Conservation (phyloP, 1,140 invertebrate genomes). For the Drosophila santomea region DNA sequence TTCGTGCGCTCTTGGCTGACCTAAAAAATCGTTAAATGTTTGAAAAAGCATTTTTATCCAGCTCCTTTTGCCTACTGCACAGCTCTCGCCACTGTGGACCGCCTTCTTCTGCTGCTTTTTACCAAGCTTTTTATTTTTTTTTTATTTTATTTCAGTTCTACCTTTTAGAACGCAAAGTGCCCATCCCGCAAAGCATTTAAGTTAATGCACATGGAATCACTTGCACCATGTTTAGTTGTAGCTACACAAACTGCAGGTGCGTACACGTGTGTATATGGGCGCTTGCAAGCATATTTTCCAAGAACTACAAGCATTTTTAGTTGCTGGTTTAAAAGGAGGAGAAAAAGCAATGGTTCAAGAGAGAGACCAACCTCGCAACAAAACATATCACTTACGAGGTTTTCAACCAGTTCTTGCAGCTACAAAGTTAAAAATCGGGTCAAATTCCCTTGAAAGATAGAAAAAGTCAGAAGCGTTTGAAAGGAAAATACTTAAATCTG, state of each 20-base stretch:
- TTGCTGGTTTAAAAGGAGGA: not conserved
- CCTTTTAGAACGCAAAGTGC: conserved; percentile 78
- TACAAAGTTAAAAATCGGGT: no score
- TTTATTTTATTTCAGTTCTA: conserved; percentile 39
- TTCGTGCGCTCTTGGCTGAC: conserved; percentile 68
- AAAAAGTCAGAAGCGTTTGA: no score
- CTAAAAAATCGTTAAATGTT: conserved; percentile 67
- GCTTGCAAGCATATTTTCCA: not conserved
- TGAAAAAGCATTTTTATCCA: conserved; percentile 35
- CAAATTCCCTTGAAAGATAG: no score
- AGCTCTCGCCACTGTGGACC: conserved; percentile 10
- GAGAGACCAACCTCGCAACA: not conserved
- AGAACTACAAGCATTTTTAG: conserved; percentile 5
- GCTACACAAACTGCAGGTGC: conserved; percentile 49
- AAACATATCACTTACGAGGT: no score
- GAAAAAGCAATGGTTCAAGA: not conserved
- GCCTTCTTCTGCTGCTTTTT: conserved; percentile 14
- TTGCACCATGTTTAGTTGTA: conserved; percentile 14
- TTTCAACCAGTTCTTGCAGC: no score
- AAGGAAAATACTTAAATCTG: not conserved
- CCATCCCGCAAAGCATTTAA: conserved; percentile 81
- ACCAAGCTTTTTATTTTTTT: conserved; percentile 11
- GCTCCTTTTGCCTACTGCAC: conserved; percentile 23
- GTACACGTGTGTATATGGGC: conserved; percentile 12
- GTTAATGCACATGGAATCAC: conserved; percentile 74